Evolutionary conservation across 2,888 invertebrate species (phyloP).

Genomic region (Melanophora roralis): DNA sequence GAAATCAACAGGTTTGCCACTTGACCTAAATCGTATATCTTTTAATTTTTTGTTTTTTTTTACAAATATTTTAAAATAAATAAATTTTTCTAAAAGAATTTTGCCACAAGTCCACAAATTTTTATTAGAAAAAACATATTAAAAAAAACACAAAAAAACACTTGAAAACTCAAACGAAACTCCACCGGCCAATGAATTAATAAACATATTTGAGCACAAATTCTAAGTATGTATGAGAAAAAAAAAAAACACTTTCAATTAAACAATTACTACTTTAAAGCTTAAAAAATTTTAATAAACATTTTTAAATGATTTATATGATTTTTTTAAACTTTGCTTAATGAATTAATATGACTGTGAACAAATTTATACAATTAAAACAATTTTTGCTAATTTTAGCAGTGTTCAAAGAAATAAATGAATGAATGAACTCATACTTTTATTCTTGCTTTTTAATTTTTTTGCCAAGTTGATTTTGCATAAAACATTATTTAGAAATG

Average conservation of each 20-base stretch:
- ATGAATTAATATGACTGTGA: slow-evolving; percentile 41
- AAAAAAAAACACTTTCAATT: slow-evolving; percentile 15
- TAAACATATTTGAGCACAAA: slow-evolving; percentile 6
- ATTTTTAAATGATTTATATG: slow-evolving; percentile 45
- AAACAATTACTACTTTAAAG: slow-evolving; percentile 30
- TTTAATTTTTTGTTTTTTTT: neutral
- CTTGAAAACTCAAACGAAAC: slow-evolving; percentile 39
- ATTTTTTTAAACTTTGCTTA: slow-evolving; percentile 35
- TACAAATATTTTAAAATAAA: slow-evolving; percentile 12
- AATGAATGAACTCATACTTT: slow-evolving; percentile 54
- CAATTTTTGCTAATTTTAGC: slow-evolving; percentile 56
- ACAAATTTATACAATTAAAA: slow-evolving; percentile 35
- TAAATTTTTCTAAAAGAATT: slow-evolving; percentile 29
- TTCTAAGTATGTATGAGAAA: neutral
- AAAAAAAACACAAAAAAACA: slow-evolving; percentile 33
- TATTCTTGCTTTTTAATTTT: slow-evolving; percentile 13
- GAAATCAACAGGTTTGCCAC: neutral
- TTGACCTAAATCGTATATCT: slow-evolving; percentile 47
- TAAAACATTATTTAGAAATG: slow-evolving; percentile 38
- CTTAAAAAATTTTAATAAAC: neutral
- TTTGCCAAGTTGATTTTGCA: slow-evolving; percentile 39
- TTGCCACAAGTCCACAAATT: neutral
- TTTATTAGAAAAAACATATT: neutral
- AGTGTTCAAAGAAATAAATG: slow-evolving; percentile 19
- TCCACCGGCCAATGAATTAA: slow-evolving; percentile 13